Conservation (phyloP, 1,140 invertebrate genomes). For the Drosophila athabasca region DNA sequence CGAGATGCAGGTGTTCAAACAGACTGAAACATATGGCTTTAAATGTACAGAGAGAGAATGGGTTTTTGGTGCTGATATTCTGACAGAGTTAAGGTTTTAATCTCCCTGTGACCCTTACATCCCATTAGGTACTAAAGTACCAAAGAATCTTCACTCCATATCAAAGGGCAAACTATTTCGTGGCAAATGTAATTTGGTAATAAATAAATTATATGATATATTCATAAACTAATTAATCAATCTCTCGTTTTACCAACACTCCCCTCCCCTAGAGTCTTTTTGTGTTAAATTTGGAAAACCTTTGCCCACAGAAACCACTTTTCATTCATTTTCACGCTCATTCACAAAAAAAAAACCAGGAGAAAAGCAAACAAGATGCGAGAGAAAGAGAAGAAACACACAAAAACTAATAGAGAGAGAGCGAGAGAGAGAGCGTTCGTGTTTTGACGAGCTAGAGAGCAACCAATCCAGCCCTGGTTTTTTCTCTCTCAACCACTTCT, state of each 20-base stretch:
- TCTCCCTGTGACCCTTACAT: no score
- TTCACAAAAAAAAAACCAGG: constrained; percentile 39
- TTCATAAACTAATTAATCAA: constrained; percentile 35
- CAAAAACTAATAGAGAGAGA: neutral
- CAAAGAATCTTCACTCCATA: no score
- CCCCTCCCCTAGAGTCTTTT: neutral
- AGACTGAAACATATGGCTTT: no score
- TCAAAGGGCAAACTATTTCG: no score
- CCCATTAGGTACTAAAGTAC: no score
- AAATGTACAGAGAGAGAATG: no score
- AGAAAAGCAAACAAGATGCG: constrained; percentile 35
- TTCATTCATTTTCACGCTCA: constrained; percentile 78
- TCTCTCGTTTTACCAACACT: constrained; percentile 27
- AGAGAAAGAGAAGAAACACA: neutral
- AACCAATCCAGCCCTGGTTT: neutral
- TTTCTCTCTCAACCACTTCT: no score
- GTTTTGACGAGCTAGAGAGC: constrained; percentile 6
- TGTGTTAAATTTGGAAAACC: constrained; percentile 38
- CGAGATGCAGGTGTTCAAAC: no score
- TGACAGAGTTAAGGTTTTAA: no score
- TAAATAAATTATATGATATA: constrained; percentile 12
- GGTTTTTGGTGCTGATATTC: no score
- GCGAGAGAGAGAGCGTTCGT: neutral
- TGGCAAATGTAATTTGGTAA: constrained; percentile 7
- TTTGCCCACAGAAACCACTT: constrained; percentile 38